Base-by-base conservation (phyloP, 2,888 invertebrate genomes). In the Hermaeophaga mercurialis region DNA sequence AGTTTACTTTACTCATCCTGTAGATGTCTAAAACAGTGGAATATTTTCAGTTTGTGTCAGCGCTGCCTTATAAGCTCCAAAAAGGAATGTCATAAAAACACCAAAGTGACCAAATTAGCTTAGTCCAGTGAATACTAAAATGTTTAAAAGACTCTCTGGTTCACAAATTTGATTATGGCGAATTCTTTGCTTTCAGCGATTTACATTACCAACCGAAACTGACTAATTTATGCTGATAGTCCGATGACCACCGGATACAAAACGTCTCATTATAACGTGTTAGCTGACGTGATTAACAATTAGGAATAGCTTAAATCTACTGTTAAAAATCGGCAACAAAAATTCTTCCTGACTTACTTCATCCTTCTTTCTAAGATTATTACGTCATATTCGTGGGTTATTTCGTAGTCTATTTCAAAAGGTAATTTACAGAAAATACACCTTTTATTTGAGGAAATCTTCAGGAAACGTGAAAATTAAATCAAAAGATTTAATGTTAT, bases 61-160 rank as follows among this genome's bases (percentile, higher is more conserved):
- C 58, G 58, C 58, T 48, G 19, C 58, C 58, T 44, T 58, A 54
- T 58, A 58, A 31, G 58, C 45, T 15, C 31, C 48, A 24, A 24
- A 12, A 52, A 58, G 65, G 69, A 67, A 72, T 70, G 71, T 64
- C 67, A 70, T 70, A 74, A 74, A 75, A 74, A 75, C 72, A 66
- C 68, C 68, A 65, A 34, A 69, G 69, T 68, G 72, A 70, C 70
- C 74, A 73, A 75, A 75, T 75, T 74, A 74, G 69, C 70, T 71
- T 69, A 66, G 60, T 58, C 56, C 62, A 49, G 59, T 55, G 62
- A 60, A 62, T 62, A 54, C 54, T 41, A 58, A 59, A 58, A 62
- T 60, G 58, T 56, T 53, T 28, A 48, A 47, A 18, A 36, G 56
- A 56, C 45, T 52, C 34, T 38, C 44, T 43, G 44, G 44, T 43